Base-by-base conservation (phyloP, 2,797 vertebrate genomes). In the Discoglossus pictus region DNA sequence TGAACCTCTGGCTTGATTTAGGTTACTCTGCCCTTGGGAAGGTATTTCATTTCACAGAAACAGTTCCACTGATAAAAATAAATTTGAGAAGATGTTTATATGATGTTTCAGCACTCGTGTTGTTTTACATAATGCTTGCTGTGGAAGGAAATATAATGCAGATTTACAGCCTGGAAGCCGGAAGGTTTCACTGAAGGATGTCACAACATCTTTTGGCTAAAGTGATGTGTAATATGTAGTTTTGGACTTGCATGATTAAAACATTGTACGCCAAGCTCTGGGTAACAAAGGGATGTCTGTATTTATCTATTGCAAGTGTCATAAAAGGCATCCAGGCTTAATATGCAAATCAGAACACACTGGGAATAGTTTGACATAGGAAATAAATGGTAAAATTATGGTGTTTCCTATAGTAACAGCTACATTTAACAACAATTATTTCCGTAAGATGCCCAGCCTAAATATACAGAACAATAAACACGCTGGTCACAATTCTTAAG, bases 231-330 rank as follows among this genome's bases (percentile, higher is more conserved):
- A 82, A 73, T 76, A 83, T 79, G 78, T 80, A 54, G 76, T 79
- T 78, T 72, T 80, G 70, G 70, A 80, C 81, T 79, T 81, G 73
- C 73, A 78, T 80, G 74, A 83, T 82, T 84, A 86, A 86, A 88
- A 63, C 67, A 67, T 74, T 53, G 27, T 59, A 76, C 73, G 76
- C 72, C 65, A 74, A 69, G 53, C 74, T 72, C 71, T 81, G 66
- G 74, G 73, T 82, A 78, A 79, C 80, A 82, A 82, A 82, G 83
- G 80, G 76, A 24, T 80, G 74, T 76, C 80, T 52, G 40, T 74
- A 79, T 31, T 31, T 31, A 31, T 31, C 27, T 4, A 31, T 31
- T 31, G 27, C 27, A 31, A 31, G 27, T 31, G 27, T 31, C 27
- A 31, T 8, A 31, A 31, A 31, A 31, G 27, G 27, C 27, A 31